Base-by-base conservation (phyloP, 2,113 vertebrate species). In the Scophthalmus maximus region DNA sequence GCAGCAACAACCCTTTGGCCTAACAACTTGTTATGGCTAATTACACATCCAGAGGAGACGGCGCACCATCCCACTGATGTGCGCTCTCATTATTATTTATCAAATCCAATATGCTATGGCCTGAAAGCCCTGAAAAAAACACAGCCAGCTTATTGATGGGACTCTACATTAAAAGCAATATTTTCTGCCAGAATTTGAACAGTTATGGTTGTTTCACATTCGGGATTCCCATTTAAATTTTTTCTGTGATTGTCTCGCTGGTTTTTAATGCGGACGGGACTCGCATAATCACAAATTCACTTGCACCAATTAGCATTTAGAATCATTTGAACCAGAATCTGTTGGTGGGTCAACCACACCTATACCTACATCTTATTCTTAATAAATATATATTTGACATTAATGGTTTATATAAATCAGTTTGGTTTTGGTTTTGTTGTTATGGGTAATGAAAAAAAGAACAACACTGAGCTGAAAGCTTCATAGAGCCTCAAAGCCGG, bases 11-110 rank as follows among this genome's bases (percentile, higher is more conserved):
- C 25, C 38, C 29, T 25, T 18, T 8, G 17, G 15, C 42, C n/a
- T 38, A 61, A n/a, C 6, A 38, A 32, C 20, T 56, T 36, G 25
- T 44, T 60, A 17, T 26, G 46, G 46, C 46, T 58, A 42, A 74
- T 51, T 74, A 18, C n/a, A 58, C 53, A 50, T 50, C 25, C 32
- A 42, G 30, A 46, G 26, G 4, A 64, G 53, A 34, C 20, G 15
- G 3, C 12, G n/a, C 32, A 65, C 12, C 15, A 29, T 52, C 49
- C 7, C 34, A 25, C n/a, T 53, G 23, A 34, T 4, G 26, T 32
- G 42, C 27, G 12, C 20, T 15, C 51, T 38, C 30, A n/a, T 30
- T 50, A n/a, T 30, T 50, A 47, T 18, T 22, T 23, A 17, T 25
- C 27, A 5, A 68, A 57, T 32, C 42, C 30, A 38, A 27, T 36